These are phyloP conservation scores for Clarias platycephalus DNA, from an alignment of 2,797 vertebrate genomes.

Conservation along the genomic window DNA sequence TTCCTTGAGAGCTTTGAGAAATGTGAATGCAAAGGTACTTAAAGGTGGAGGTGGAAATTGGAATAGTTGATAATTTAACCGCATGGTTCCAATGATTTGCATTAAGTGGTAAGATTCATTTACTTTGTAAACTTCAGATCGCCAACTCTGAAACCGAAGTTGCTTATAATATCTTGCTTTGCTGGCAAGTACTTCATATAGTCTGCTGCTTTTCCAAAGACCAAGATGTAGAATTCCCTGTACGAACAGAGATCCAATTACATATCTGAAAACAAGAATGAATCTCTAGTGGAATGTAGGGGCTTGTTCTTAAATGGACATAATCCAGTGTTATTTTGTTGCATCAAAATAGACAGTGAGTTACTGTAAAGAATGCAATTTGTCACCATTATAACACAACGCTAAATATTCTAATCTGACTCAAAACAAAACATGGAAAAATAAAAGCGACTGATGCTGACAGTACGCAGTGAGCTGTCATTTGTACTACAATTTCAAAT, in stretches of 20 bases:
- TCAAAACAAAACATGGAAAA: not conserved
- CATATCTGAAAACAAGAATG: not conserved
- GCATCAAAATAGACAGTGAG: not conserved
- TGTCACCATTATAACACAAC: conserved; percentile 3
- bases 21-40: not conserved
- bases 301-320: not conserved
- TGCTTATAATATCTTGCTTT: not conserved
- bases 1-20: not conserved
- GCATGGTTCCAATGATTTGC: not conserved
- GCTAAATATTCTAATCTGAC: conserved; percentile 2
- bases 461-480: not conserved
- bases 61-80: not conserved
- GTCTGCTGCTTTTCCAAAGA: not conserved
- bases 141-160: not conserved
- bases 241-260: not conserved
- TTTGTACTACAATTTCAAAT: not conserved
- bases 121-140: not conserved
- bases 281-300: not conserved
- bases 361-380: not conserved
- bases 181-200: not conserved
- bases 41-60: not conserved
- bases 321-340: conserved; percentile 3
- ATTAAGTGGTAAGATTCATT: not conserved
- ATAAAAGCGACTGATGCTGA: not conserved
- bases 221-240: not conserved